Evolutionary conservation across 2,888 invertebrate genomes (phyloP).

Genomic region (Lapara coniferarum): DNA sequence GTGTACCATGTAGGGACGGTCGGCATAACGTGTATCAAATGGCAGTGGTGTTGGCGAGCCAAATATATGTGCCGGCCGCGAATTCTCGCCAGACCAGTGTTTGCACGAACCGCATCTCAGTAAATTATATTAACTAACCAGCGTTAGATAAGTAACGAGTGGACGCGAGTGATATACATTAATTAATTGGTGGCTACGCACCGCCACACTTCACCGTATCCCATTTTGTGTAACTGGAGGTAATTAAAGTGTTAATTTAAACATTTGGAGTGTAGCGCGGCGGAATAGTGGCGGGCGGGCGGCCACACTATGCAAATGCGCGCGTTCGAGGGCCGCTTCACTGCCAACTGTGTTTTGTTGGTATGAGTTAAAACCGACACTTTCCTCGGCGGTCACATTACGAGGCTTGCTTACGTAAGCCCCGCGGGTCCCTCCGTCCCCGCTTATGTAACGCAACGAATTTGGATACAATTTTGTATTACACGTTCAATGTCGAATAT

Average conservation of each 20-base stretch:
- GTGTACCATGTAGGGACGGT: constrained; percentile 49
- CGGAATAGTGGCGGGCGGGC: constrained; percentile 33
- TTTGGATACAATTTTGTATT: constrained; percentile 57
- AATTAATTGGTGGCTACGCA: constrained; percentile 20
- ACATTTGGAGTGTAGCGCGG: constrained; percentile 39
- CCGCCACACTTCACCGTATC: constrained; percentile 6
- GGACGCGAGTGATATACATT: constrained; percentile 1
- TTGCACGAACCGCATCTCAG: constrained; percentile 31
- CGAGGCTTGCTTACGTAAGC: constrained; percentile 77
- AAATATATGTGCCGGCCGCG: constrained; percentile 65
- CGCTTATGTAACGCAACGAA: constrained; percentile 76
- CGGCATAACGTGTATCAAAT: constrained; percentile 33
- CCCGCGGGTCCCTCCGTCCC: constrained; percentile 60
- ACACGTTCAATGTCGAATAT: constrained; percentile 31
- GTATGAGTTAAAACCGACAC: constrained; percentile 18
- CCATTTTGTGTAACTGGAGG: constrained; percentile 36
- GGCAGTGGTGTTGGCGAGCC: constrained; percentile 64
- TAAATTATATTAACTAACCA: neutral
- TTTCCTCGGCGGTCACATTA: constrained; percentile 31
- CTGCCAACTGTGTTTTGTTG: constrained; percentile 12
- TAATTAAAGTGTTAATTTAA: constrained; percentile 41
- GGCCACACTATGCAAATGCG: constrained; percentile 35
- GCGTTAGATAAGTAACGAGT: neutral
- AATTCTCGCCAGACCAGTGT: constrained; percentile 33
- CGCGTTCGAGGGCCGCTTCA: constrained; percentile 20